phyloP scores from a whole-genome alignment of 2,888 invertebrate genomes.

The Parnassius glacialis region DNA sequence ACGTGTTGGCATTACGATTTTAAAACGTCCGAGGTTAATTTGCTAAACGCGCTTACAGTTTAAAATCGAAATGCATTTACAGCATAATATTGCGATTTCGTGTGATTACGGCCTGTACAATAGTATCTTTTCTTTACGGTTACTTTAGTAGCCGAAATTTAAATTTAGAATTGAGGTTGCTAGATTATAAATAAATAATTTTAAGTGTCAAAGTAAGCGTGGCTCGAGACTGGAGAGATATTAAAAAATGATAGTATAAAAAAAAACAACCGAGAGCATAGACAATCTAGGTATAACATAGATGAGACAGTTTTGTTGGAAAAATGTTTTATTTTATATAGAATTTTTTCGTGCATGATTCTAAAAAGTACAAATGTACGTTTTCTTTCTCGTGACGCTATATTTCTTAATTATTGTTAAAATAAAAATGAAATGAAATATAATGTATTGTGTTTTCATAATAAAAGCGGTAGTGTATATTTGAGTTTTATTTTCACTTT shows the following conservation, averaged over 20 bases:
- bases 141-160: conserved; percentile 14
- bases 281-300: conserved; percentile 27
- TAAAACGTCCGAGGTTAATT: conserved; percentile 9
- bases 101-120: conserved; percentile 19
- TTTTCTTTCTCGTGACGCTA: conserved; percentile 53
- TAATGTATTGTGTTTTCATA: conserved; percentile 78
- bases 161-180: conserved; percentile 29
- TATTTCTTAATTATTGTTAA: conserved; percentile 64
- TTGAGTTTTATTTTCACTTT: conserved; percentile 51
- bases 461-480: conserved; percentile 69
- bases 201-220: conserved; percentile 18
- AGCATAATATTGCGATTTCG: background rate
- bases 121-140: conserved; percentile 16
- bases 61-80: conserved; percentile 5
- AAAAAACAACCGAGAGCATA: conserved; percentile 26
- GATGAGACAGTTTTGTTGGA: conserved; percentile 52
- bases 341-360: conserved; percentile 59
- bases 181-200: conserved; percentile 29
- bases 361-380: conserved; percentile 68
- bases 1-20: conserved; percentile 6
- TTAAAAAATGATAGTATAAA: background rate
- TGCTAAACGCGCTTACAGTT: background rate
- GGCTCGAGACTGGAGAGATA: conserved; percentile 12
- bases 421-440: conserved; percentile 59
- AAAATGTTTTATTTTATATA: conserved; percentile 55